Evolutionary conservation across 2,113 vertebrate genomes (phyloP).

Genomic region (Eptatretus burgeri): DNA sequence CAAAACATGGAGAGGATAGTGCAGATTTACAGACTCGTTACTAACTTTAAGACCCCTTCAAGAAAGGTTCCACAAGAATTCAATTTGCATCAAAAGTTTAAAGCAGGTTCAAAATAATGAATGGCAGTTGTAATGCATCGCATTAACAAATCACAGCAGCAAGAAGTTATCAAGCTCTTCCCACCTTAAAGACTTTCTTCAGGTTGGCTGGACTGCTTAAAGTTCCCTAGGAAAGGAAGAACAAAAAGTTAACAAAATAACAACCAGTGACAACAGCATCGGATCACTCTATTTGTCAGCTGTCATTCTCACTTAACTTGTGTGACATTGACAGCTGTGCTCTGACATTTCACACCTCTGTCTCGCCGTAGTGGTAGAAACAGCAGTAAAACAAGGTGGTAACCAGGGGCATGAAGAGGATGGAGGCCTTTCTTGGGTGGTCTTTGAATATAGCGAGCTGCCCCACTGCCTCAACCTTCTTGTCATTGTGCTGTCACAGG

Average conservation of each 20-base stretch:
- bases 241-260: background rate
- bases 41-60: no score
- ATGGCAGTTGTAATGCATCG: background rate
- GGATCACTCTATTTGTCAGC: background rate
- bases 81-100: background rate
- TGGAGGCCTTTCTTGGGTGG: constrained; percentile 57
- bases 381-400: constrained; percentile 81
- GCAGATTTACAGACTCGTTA: no score
- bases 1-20: no score
- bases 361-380: constrained; percentile 62
- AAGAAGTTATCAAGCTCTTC: constrained; percentile 6
- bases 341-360: constrained; percentile 20
- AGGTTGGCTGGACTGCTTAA: constrained; percentile 69
- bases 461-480: constrained; percentile 27
- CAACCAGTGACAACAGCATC: background rate
- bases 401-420: constrained; percentile 70
- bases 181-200: constrained; percentile 70
- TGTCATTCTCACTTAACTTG: background rate
- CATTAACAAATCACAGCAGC: background rate
- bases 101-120: background rate
- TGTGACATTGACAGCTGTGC: no score
- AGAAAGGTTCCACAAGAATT: no score
- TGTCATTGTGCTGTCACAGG: constrained; percentile 30
- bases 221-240: constrained; percentile 26
- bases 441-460: constrained; percentile 49